Evolutionary conservation across 2,113 vertebrate species (phyloP).

Genomic region (Eubucco bourcierii): DNA sequence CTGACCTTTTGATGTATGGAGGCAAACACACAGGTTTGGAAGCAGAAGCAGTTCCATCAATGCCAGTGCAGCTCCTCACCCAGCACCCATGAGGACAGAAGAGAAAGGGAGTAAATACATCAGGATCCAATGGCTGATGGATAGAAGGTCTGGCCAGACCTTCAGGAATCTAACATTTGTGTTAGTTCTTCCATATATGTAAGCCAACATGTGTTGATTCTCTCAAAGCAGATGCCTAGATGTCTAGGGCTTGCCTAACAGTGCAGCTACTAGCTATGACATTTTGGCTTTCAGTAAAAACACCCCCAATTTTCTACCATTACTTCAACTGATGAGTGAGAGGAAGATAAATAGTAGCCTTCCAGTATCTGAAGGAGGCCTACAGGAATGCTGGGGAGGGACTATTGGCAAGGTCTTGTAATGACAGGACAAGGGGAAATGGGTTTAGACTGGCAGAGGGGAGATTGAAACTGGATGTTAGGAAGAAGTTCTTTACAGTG

Average conservation of each 20-base stretch:
- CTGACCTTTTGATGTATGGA: background rate
- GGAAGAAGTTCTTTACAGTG: too few species aligned
- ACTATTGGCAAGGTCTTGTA: too few species aligned
- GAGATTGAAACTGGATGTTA: too few species aligned
- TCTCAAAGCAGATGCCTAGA: background rate
- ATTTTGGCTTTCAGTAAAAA: background rate
- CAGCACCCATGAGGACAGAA: background rate
- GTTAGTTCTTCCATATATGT: background rate
- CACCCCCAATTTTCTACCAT: background rate
- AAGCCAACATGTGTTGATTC: background rate
- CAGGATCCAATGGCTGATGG: background rate
- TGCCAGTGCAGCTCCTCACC: background rate
- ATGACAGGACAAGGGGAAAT: too few species aligned
- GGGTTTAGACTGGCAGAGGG: too few species aligned
- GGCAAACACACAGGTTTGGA: background rate
- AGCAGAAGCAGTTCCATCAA: background rate
- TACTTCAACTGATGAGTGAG: background rate
- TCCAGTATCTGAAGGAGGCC: too few species aligned
- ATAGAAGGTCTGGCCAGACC: background rate
- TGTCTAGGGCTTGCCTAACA: background rate
- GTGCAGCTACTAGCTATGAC: background rate
- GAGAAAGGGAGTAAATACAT: background rate
- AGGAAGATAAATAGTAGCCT: background rate
- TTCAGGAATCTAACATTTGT: background rate
- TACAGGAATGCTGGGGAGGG: too few species aligned